Conservation (phyloP, 1,140 invertebrate genomes). For the Zeugodacus cucurbitae region DNA sequence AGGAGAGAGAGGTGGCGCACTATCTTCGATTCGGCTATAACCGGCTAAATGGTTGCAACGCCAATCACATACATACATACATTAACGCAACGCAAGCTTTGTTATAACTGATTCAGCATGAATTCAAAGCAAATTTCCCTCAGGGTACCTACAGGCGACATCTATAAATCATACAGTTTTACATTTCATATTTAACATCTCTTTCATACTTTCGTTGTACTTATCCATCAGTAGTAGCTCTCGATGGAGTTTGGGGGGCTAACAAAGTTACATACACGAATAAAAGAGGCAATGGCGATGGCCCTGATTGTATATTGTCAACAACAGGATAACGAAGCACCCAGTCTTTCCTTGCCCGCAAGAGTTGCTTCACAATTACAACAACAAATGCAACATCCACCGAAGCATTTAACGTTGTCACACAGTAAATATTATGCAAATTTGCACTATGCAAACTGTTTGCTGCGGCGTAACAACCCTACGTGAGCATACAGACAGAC, state of each 20-base stretch:
- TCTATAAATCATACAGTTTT: no score
- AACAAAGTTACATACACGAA: background rate
- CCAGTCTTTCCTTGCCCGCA: background rate
- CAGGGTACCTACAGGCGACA: no score
- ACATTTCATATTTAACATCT: no score
- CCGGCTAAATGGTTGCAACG: no score
- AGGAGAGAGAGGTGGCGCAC: no score
- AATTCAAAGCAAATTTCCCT: no score
- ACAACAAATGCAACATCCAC: background rate
- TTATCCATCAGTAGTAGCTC: background rate
- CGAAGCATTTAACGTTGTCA: background rate
- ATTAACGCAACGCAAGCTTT: no score
- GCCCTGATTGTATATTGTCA: background rate
- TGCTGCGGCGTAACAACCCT: background rate
- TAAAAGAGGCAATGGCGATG: background rate
- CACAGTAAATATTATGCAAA: constrained; percentile 24
- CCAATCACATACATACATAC: no score
- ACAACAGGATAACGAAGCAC: background rate
- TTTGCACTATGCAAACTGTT: background rate
- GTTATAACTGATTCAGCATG: no score
- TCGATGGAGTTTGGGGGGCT: background rate
- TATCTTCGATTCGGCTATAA: no score
- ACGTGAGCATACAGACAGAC: background rate
- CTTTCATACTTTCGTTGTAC: no score
- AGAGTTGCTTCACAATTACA: background rate